Evolutionary conservation across 2,888 invertebrate species (phyloP).

Genomic region (Drosophila dives): DNA sequence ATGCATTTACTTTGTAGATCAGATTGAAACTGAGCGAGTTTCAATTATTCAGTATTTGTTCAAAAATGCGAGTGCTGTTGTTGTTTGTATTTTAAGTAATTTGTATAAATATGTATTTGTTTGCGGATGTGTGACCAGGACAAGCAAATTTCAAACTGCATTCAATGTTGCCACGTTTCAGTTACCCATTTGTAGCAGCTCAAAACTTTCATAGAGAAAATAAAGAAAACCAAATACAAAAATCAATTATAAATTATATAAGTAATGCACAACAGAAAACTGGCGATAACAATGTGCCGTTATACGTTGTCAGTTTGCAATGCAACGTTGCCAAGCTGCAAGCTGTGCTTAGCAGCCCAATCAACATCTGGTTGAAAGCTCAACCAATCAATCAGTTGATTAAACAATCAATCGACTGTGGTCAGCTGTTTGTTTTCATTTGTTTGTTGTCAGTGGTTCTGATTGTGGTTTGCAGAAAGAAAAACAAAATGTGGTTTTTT

Average conservation of each 20-base stretch:
- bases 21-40: constrained; percentile 45
- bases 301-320: constrained; percentile 21
- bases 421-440: constrained; percentile 28
- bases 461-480: constrained; percentile 38
- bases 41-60: constrained; percentile 36
- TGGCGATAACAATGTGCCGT: background rate
- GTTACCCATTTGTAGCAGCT: constrained; percentile 44
- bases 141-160: constrained; percentile 21
- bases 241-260: background rate
- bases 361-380: background rate
- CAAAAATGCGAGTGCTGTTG: constrained; percentile 74
- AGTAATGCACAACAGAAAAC: background rate
- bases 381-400: constrained; percentile 3
- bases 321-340: constrained; percentile 23
- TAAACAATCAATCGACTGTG: background rate
- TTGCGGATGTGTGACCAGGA: constrained; percentile 20
- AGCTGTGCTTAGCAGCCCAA: constrained; percentile 10
- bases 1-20: constrained; percentile 33
- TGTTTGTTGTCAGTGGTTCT: constrained; percentile 21
- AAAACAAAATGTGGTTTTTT: constrained; percentile 58
- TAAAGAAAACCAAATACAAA: background rate
- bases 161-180: constrained; percentile 55
- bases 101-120: constrained; percentile 13
- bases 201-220: constrained; percentile 1
- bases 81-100: constrained; percentile 15